These are phyloP conservation scores for Podarcis muralis DNA, from an alignment of 2,113 vertebrate species.

Conservation along the genomic window DNA sequence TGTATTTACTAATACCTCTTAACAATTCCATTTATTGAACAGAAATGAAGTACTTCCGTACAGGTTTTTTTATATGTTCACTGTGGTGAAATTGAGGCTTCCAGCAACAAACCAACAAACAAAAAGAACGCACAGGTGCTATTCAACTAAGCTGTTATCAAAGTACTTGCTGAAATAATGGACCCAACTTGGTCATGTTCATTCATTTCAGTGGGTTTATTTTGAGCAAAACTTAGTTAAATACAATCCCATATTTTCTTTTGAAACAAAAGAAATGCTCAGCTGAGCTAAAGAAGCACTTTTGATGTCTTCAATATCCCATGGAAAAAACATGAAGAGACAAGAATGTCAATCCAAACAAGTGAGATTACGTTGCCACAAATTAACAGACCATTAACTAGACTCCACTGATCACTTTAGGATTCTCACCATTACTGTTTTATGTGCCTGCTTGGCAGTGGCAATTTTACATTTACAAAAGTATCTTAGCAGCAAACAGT, in stretches of 20 bases:
- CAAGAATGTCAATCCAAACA: not conserved
- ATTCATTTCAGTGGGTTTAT: too few relatives aligned
- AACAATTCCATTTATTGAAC: too few relatives aligned
- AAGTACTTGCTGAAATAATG: not conserved
- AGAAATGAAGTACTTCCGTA: too few relatives aligned
- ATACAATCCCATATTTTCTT: not conserved
- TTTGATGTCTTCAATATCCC: not conserved
- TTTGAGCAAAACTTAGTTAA: not conserved
- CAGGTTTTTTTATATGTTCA: not conserved
- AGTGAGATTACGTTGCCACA: not conserved
- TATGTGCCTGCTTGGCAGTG: not conserved
- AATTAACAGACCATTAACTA: too few relatives aligned
- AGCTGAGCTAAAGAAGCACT: not conserved
- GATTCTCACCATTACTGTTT: not conserved
- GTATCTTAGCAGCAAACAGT: not conserved
- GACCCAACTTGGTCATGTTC: not conserved
- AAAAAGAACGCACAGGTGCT: too few relatives aligned
- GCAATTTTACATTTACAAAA: not conserved
- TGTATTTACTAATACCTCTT: too few relatives aligned
- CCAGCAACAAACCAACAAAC: too few relatives aligned
- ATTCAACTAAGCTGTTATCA: not conserved
- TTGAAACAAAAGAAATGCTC: not conserved
- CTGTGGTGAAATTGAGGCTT: not conserved
- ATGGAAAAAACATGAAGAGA: not conserved
- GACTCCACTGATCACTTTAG: not conserved